Base-by-base conservation (phyloP, 1,140 invertebrate genomes). In the Scaptomyza hsui region DNA sequence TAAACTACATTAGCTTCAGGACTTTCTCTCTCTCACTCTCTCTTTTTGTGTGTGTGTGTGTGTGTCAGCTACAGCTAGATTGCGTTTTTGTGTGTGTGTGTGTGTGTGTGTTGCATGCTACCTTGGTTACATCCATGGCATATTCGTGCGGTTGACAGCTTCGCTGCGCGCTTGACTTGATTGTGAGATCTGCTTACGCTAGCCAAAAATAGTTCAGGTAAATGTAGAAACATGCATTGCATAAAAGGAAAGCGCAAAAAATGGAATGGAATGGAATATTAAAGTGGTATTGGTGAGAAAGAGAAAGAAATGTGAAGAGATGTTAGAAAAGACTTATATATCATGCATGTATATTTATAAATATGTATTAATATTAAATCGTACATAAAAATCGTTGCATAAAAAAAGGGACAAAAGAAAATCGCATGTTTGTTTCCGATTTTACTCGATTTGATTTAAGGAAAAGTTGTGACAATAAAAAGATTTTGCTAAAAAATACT, bases 1-100 rank as follows among this genome's bases (percentile, higher is more conserved):
- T 76, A 83, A 83, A 83, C 80, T 80, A 63, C 79, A 81, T 83
- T 83, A 83, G 80, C 75, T 75, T 63, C 79, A 82, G 63, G 55
- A 32, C 53, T 6, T n/a, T 42, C 37, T 32, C 13, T 45, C n/a
- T 4, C 1, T 32, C 35, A 56, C 15, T 32, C 2, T 61, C 10
- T 35, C 4, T 13, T 2, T 37, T 4, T 12, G 4, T 26, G 44
- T n/a, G 45, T 48, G 19, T 18, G 10, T 37, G 2, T 48, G n/a
- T 57, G 57, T 37, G 57, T 83, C 80, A 85, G 80, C 42, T 83
- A 67, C 80, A 83, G 79, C 55, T 49, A 57, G 67, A 41, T 45
- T 63, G 61, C 70, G 62, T 41, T 68, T 18, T 29, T 59, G 49
- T 16, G 19, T 45, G 44, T 13, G 44, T 55, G 15, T 10, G 19